Conservation (phyloP, 2,113 vertebrate species). For the Aegithalos caudatus region DNA sequence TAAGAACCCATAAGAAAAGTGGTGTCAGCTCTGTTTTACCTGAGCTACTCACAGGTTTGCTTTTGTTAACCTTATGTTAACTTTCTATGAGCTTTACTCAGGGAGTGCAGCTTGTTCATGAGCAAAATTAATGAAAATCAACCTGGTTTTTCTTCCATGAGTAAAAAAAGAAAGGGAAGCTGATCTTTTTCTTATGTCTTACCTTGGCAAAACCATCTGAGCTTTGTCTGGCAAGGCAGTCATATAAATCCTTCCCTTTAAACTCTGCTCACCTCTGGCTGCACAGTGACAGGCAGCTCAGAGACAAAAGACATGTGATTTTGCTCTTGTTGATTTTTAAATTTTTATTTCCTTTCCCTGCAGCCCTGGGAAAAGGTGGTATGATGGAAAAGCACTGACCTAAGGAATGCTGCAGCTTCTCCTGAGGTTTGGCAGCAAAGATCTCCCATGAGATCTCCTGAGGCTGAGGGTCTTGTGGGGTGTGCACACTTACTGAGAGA, state of each 20-base stretch:
- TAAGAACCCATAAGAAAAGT: not conserved
- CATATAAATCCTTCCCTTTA: not conserved
- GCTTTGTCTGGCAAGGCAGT: not conserved
- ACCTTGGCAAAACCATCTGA: not conserved
- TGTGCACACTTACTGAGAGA: not conserved
- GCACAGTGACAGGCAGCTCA: not conserved
- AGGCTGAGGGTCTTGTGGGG: not conserved
- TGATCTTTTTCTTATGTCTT: not conserved
- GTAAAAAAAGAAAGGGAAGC: not conserved
- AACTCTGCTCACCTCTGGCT: not conserved
- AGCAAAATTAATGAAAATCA: not conserved
- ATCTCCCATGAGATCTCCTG: not conserved
- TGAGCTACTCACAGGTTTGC: not conserved
- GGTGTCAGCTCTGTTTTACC: not conserved
- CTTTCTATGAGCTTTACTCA: not conserved
- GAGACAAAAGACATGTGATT: not conserved
- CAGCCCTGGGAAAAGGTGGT: not conserved
- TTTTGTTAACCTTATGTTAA: not conserved
- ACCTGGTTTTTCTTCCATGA: not conserved
- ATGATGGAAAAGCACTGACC: not conserved
- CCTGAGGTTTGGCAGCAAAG: not conserved
- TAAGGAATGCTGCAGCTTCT: not conserved
- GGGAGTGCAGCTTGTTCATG: not conserved
- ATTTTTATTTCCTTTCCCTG: not conserved
- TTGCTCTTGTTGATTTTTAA: not conserved